Conservation (phyloP, 2,888 invertebrate species). For the Suillia variegata region DNA sequence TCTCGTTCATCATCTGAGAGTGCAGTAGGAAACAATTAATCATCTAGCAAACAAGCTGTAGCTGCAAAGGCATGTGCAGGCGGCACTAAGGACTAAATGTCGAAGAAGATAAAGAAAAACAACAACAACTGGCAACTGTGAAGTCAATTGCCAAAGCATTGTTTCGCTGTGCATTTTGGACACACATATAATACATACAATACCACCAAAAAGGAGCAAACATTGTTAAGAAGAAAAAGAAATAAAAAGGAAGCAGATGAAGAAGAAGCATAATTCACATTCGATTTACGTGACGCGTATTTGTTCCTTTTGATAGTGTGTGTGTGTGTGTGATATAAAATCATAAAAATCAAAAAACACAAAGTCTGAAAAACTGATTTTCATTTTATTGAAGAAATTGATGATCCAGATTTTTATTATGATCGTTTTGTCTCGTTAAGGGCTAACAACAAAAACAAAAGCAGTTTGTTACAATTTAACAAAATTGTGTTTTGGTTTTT, state of each 20-base stretch:
- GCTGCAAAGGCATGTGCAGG: too few species aligned
- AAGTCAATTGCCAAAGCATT: constrained; percentile 24
- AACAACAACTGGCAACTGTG: neutral
- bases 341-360: neutral
- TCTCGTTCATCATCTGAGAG: too few species aligned
- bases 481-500: neutral
- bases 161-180: constrained; percentile 12
- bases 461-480: neutral
- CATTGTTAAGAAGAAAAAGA: neutral
- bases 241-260: neutral
- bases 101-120: neutral
- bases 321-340: neutral
- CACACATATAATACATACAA: neutral
- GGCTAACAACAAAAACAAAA: constrained; percentile 9
- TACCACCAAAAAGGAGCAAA: constrained; percentile 1
- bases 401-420: constrained; percentile 20
- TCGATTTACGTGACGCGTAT: neutral
- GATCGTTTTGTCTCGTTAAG: neutral
- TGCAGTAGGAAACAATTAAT: constrained; percentile 45
- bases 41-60: constrained; percentile 39
- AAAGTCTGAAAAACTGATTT: constrained; percentile 7
- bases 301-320: neutral
- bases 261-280: neutral
- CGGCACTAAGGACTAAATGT: too few species aligned
- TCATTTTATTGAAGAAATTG: too few species aligned